Conservation (phyloP, 2,888 invertebrate species). For the Andricus curvator region DNA sequence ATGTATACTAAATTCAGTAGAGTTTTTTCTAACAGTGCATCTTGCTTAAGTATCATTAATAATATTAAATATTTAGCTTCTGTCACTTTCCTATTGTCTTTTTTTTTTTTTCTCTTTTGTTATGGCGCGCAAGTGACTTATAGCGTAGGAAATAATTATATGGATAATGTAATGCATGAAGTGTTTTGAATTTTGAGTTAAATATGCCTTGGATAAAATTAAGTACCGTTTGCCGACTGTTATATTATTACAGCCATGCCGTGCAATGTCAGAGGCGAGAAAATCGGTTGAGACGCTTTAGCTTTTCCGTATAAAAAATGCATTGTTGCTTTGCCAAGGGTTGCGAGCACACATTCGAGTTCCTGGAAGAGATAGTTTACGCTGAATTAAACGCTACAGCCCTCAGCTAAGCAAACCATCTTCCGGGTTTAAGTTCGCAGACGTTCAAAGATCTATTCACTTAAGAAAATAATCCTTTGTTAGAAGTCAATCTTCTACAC, state of each 20-base stretch:
- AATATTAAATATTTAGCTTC: no score
- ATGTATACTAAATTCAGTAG: no score
- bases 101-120: no score
- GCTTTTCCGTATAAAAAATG: constrained; percentile 32
- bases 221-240: constrained; percentile 30
- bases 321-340: constrained; percentile 14
- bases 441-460: background rate
- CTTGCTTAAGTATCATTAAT: no score
- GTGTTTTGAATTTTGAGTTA: constrained; percentile 12
- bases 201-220: constrained; percentile 21
- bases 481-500: background rate
- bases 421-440: constrained; percentile 19
- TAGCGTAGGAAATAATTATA: background rate
- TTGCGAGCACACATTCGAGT: constrained; percentile 23
- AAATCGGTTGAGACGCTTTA: constrained; percentile 18
- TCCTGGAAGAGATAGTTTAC: constrained; percentile 21
- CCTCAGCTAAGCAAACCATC: constrained; percentile 30
- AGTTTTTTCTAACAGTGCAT: no score
- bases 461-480: background rate
- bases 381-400: constrained; percentile 31
- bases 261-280: constrained; percentile 32
- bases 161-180: constrained; percentile 7
- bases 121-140: no score
- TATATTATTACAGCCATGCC: background rate
- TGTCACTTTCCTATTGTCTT: no score